These are phyloP conservation scores for Stercorarius parasiticus DNA, from an alignment of 2,113 vertebrate species.

Conservation along the genomic window DNA sequence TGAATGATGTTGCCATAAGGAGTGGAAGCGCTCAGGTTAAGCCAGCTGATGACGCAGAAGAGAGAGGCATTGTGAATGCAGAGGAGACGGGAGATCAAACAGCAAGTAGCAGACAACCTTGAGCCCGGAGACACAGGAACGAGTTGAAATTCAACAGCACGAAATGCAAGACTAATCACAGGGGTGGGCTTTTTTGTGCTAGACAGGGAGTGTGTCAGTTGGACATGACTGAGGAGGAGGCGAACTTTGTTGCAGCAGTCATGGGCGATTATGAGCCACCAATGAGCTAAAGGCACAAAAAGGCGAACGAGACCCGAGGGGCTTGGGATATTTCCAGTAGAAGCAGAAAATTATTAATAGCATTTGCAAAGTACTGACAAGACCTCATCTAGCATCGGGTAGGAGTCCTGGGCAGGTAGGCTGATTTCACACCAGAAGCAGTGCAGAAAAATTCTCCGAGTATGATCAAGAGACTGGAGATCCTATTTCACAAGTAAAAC, in stretches of 20 bases:
- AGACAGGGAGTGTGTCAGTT: conserved; percentile 45
- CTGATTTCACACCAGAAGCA: background rate
- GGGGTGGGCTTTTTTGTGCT: background rate
- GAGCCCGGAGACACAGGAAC: background rate
- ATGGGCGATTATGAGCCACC: conserved; percentile 35
- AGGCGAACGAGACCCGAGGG: background rate
- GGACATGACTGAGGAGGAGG: conserved; percentile 49
- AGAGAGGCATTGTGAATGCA: conserved; percentile 54
- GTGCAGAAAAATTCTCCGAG: background rate
- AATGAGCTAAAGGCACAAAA: conserved; percentile 41
- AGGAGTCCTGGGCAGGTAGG: conserved; percentile 25
- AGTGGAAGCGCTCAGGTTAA: conserved; percentile 46
- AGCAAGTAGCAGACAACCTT: conserved; percentile 62
- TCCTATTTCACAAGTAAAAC: background rate
- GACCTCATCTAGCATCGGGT: background rate
- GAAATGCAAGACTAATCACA: conserved; percentile 59
- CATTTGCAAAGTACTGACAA: conserved; percentile 27
- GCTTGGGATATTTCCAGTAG: background rate
- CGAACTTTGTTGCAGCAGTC: conserved; percentile 27
- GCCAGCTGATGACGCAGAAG: conserved; percentile 52
- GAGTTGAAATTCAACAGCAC: conserved; percentile 54
- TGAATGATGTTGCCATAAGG: conserved; percentile 61
- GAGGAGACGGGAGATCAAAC: conserved; percentile 48
- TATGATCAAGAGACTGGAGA: background rate
- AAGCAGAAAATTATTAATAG: conserved; percentile 44